Evolutionary conservation across 2,113 vertebrate genomes (phyloP).

Genomic region (Triplophysa dalaica): DNA sequence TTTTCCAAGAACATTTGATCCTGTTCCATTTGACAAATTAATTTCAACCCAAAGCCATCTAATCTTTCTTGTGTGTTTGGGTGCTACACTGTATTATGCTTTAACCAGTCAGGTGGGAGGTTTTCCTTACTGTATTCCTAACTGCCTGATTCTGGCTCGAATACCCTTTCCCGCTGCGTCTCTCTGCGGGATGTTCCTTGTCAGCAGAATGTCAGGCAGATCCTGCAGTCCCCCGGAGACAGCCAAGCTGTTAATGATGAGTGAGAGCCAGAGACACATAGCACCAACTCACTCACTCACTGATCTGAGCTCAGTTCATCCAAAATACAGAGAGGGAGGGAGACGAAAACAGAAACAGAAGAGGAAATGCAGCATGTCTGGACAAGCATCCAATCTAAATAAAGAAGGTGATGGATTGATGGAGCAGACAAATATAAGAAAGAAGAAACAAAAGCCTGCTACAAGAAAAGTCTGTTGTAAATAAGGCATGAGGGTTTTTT

Average conservation of each 20-base stretch:
- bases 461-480: background rate
- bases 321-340: conserved; percentile 31
- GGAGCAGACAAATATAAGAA: background rate
- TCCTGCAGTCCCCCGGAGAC: conserved; percentile 23
- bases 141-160: background rate
- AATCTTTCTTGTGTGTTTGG: background rate
- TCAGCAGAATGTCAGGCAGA: conserved; percentile 40
- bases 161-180: background rate
- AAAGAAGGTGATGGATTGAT: background rate
- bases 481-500: too few relatives aligned
- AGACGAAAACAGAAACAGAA: conserved; percentile 27
- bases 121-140: background rate
- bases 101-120: background rate
- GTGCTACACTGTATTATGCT: background rate
- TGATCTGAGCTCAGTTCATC: conserved; percentile 19
- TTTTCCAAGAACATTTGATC: background rate
- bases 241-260: conserved; percentile 38
- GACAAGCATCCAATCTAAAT: background rate
- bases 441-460: background rate
- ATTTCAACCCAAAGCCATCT: background rate
- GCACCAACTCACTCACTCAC: background rate
- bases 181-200: conserved; percentile 12
- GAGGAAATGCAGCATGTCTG: background rate
- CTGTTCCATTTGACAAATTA: conserved; percentile 6
- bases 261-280: background rate